Conservation (phyloP, 2,113 vertebrate genomes). For the Actinemys pallida region DNA sequence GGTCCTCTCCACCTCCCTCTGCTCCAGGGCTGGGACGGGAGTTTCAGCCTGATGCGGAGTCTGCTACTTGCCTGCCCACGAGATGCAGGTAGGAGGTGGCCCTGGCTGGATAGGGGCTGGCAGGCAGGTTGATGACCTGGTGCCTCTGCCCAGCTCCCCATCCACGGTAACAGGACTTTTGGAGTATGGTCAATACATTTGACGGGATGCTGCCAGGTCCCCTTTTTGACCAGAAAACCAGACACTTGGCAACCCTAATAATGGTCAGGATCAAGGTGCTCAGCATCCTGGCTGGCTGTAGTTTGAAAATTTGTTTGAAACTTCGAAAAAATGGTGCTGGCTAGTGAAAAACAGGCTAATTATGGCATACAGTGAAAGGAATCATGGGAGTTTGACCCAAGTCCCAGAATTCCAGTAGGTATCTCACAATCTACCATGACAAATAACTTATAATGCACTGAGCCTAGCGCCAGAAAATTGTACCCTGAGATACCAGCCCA, state of each 20-base stretch:
- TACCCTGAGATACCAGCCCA: background rate
- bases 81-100: no score
- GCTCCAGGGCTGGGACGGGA: no score
- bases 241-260: background rate
- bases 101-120: no score
- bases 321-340: background rate
- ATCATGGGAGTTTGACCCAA: background rate
- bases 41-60: no score
- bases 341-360: background rate
- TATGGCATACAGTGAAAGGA: background rate
- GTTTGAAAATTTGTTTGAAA: background rate
- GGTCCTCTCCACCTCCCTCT: no score
- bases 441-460: background rate
- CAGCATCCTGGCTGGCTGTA: background rate
- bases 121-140: no score
- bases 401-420: background rate
- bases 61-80: no score
- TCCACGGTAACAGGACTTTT: no score
- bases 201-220: no score
- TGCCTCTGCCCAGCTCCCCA: no score
- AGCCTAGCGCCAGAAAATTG: background rate
- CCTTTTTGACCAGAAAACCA: no score
- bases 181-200: no score
- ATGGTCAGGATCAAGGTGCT: background rate
- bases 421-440: background rate